These are phyloP conservation scores for Elanus axillaris DNA, from an alignment of 2,113 vertebrate species.

Conservation along the genomic window DNA sequence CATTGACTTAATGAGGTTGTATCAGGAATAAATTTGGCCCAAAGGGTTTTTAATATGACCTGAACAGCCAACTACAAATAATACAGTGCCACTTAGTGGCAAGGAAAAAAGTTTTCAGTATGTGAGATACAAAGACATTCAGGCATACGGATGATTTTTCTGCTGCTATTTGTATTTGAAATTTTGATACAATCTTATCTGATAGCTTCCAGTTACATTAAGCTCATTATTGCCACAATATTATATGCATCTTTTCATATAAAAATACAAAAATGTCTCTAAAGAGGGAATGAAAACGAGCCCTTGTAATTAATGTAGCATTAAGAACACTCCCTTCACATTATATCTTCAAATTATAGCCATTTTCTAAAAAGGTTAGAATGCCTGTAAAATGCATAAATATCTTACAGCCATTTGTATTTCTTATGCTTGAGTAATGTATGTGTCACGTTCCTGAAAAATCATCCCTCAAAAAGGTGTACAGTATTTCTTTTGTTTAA, in stretches of 20 bases:
- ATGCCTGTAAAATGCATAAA: constrained; percentile 29
- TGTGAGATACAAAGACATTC: neutral
- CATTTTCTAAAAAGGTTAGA: constrained; percentile 70
- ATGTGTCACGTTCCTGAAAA: constrained; percentile 33
- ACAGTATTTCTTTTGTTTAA: constrained; percentile 22
- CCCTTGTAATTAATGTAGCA: constrained; percentile 64
- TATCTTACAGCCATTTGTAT: constrained; percentile 52
- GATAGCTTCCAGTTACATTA: constrained; percentile 72
- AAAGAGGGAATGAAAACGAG: constrained; percentile 51
- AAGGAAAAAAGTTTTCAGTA: constrained; percentile 35
- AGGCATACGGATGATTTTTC: neutral
- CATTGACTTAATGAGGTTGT: neutral
- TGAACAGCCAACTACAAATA: constrained; percentile 52
- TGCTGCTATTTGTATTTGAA: constrained; percentile 59
- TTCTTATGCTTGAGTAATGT: constrained; percentile 18
- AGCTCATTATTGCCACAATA: constrained; percentile 70
- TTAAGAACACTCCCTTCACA: constrained; percentile 63
- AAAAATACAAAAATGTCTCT: constrained; percentile 64
- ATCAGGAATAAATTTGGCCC: constrained; percentile 27
- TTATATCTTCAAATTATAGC: constrained; percentile 55
- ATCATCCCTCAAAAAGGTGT: constrained; percentile 4
- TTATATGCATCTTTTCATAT: constrained; percentile 65
- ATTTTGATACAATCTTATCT: constrained; percentile 64
- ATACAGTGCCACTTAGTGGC: constrained; percentile 70
- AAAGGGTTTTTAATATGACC: constrained; percentile 28